Evolutionary conservation across 2,113 vertebrate species (phyloP), one percentile per base, ranked within the genome.

Genomic region (Limnothrissa miodon): DNA sequence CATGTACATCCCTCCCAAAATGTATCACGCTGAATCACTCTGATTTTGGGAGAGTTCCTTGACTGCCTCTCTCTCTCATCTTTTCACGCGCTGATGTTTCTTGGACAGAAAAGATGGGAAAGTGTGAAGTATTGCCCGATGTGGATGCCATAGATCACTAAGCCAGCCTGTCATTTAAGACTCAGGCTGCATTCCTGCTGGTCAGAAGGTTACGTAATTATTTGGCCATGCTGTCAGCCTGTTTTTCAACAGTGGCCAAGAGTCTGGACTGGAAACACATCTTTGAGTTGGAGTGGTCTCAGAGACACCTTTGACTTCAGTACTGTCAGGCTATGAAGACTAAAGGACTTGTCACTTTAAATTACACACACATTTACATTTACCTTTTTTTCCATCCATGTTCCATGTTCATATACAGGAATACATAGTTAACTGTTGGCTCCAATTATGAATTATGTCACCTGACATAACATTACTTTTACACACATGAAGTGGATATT

Each of bases 131-230:
- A 59, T 59, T 23, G 23, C 25, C n/a, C 56, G 25, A 1, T 23
- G 21, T n/a, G 21, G 8, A 59, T 23, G 56, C 10, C 56, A 25
- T 59, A 59, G 25, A 25, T 59, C 56, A 23, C 56, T 2, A 5
- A 9, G 21, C n/a, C 56, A 59, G 21, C 56, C 56, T 59, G 59
- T 66, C 59, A 66, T 25, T 66, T 66, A 66, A 66, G 7, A 33
- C 59, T 15, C 59, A 33, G 59, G 4, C 59, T 29, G 39, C 82
- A 88, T 89, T 90, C 88, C 82, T 83, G 5, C 0, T 53, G 83
- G 79, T 79, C 10, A 80, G 45, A 83, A 45, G 82, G 74, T 89
- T 81, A 90, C 89, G 80, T 90, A 89, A 90, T 82, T 70, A 33
- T 66, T 83, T 81, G 80, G 25, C 21, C 21, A 23, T 25, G 66